Evolutionary conservation across 2,113 vertebrate species (phyloP), one percentile per base, ranked within the genome.

Genomic region (Procapra przewalskii): DNA sequence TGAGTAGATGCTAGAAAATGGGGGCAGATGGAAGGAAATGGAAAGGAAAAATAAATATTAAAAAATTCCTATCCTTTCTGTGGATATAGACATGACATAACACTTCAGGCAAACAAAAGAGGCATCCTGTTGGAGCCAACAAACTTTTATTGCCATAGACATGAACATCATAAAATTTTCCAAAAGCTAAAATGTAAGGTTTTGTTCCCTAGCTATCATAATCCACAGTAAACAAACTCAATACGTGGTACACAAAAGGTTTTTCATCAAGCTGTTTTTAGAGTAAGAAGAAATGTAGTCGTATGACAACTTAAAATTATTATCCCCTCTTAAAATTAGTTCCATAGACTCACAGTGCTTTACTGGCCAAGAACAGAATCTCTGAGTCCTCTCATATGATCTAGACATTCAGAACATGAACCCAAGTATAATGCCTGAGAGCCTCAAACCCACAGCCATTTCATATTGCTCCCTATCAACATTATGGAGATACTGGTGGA

Each of bases 41-140:
- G 29, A 84, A 81, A 60, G 54, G 60, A 81, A 95, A 91, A 97
- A 94, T 59, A 93, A 88, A 85, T 57, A 27, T 82, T 52, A 95
- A 84, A 86, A 92, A 62, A 8, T 3, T 80, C 29, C 80, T 60
- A 90, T 43, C 16, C 29, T 81, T 59, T 97, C 96, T 86, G 85
- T 86, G 40, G 6, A 45, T 85, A 7, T 6, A 45, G 94, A 97
- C 64, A 83, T 79, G 55, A 97, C 95, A 96, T 29, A 97, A 55
- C 21, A 96, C 16, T 88, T 94, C 36, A 87, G 86, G 96, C 95
- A 97, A 98, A 83, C 86, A 97, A 97, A 98, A 57, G 95, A 96
- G 43, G 48, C 91, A 98, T 62, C 93, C 40, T 17, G 12, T 52
- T n/a, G 77, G 90, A 97, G 94, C 85, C 96, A 86, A 88, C 1